Conservation (phyloP, 2,797 vertebrate genomes). For the Neomorphus geoffroyi region DNA sequence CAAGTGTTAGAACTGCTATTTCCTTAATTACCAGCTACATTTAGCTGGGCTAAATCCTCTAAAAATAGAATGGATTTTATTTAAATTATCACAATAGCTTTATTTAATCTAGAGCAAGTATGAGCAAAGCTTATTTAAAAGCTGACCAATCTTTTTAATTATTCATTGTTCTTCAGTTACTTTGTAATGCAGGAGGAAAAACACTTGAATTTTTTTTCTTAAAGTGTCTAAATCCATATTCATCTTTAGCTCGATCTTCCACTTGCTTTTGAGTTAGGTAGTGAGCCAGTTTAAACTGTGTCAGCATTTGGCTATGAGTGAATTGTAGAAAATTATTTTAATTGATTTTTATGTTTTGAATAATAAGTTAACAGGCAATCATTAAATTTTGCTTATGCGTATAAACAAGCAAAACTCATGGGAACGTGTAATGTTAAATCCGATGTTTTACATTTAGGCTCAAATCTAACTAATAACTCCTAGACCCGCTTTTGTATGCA, state of each 20-base stretch:
- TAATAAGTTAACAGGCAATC: conserved; percentile 13
- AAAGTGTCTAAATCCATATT: neutral
- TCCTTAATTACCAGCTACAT: conserved; percentile 22
- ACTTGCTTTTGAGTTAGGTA: neutral
- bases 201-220: neutral
- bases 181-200: conserved; percentile 17
- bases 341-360: conserved; percentile 56
- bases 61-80: conserved; percentile 46
- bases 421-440: conserved; percentile 6
- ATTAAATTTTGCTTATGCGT: conserved; percentile 21
- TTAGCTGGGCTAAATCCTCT: conserved; percentile 10
- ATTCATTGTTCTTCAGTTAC: conserved; percentile 32
- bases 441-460: conserved; percentile 1
- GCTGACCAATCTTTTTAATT: conserved; percentile 42
- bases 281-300: neutral
- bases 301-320: conserved; percentile 34
- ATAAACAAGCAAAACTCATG: conserved; percentile 16
- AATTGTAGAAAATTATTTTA: conserved; percentile 36
- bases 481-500: neutral
- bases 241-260: conserved; percentile 11
- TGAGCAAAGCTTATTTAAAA: conserved; percentile 37
- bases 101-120: conserved; percentile 23
- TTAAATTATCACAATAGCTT: conserved; percentile 37
- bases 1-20: neutral
- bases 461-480: conserved; percentile 6